These are phyloP conservation scores for Parthenolecanium corni DNA, from an alignment of 2,888 invertebrate genomes.

Conservation along the genomic window DNA sequence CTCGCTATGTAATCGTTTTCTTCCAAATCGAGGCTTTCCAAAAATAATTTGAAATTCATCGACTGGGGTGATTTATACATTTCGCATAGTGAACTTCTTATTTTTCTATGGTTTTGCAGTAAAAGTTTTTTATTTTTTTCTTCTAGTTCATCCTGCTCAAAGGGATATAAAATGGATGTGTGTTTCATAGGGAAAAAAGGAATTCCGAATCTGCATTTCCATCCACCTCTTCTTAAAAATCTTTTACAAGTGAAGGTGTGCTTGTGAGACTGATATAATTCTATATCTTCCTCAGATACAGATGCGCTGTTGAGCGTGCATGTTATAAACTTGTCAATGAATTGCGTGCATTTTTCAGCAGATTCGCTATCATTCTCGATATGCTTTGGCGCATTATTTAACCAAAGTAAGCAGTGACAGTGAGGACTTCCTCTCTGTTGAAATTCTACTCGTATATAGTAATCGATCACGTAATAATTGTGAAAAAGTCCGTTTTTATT, in stretches of 20 bases:
- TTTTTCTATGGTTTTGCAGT: not conserved
- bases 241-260: not conserved
- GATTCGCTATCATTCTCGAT: conserved; percentile 16
- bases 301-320: not conserved
- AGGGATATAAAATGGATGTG: not conserved
- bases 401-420: conserved; percentile 30
- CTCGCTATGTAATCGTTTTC: not conserved
- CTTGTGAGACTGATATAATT: not conserved
- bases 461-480: conserved; percentile 26
- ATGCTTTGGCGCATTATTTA: conserved; percentile 30
- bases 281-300: too few species aligned
- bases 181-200: not conserved
- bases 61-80: not conserved
- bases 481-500: conserved; percentile 23
- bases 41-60: not conserved
- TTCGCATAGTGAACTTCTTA: not conserved
- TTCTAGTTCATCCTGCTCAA: not conserved
- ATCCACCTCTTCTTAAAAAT: not conserved
- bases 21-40: not conserved
- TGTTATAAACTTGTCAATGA: conserved; percentile 15
- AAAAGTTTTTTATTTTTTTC: not conserved
- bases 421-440: conserved; percentile 31
- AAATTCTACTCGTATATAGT: conserved; percentile 31
- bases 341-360: not conserved
- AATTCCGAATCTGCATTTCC: not conserved